phyloP scores from a whole-genome alignment of 2,888 invertebrate species.

The Drosophila multiciliata region DNA sequence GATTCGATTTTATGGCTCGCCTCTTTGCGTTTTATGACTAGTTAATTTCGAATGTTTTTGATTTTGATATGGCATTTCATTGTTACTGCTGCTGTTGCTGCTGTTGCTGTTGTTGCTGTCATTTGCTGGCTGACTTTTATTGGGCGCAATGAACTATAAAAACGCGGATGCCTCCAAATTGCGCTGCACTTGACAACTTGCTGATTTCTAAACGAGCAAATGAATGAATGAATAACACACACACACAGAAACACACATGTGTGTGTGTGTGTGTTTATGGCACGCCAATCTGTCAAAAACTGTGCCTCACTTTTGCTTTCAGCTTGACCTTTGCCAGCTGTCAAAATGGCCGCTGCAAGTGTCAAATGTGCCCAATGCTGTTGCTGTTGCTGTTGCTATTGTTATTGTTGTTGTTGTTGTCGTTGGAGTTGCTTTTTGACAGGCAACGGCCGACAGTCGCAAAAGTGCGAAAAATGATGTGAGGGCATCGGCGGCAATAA shows the following conservation, averaged over 20 bases:
- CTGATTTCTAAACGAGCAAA: slow-evolving; percentile 38
- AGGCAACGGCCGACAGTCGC: slow-evolving; percentile 51
- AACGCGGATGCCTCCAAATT: slow-evolving; percentile 46
- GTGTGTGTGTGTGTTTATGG: slow-evolving; percentile 1
- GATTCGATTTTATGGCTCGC: slow-evolving; percentile 35
- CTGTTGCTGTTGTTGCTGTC: slow-evolving; percentile 34
- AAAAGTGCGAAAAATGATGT: slow-evolving; percentile 62
- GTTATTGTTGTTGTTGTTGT: slow-evolving; percentile 34
- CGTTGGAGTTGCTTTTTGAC: slow-evolving; percentile 63
- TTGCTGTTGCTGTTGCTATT: slow-evolving; percentile 25
- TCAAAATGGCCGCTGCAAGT: slow-evolving; percentile 75
- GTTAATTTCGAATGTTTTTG: slow-evolving; percentile 75
- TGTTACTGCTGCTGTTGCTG: slow-evolving; percentile 1
- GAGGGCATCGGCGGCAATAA: slow-evolving; percentile 21
- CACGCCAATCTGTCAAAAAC: slow-evolving; percentile 79
- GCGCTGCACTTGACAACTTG: slow-evolving; percentile 74
- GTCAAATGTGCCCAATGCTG: slow-evolving; percentile 44
- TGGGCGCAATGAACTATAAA: slow-evolving; percentile 71
- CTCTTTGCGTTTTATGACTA: slow-evolving; percentile 67
- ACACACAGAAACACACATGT: not conserved
- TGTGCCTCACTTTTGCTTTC: slow-evolving; percentile 74
- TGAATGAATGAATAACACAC: slow-evolving; percentile 27
- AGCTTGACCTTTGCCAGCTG: slow-evolving; percentile 76
- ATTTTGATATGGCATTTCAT: slow-evolving; percentile 72
- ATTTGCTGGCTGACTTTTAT: slow-evolving; percentile 37